Base-by-base conservation (phyloP, 2,888 invertebrate species). In the Nyleta sp. region DNA sequence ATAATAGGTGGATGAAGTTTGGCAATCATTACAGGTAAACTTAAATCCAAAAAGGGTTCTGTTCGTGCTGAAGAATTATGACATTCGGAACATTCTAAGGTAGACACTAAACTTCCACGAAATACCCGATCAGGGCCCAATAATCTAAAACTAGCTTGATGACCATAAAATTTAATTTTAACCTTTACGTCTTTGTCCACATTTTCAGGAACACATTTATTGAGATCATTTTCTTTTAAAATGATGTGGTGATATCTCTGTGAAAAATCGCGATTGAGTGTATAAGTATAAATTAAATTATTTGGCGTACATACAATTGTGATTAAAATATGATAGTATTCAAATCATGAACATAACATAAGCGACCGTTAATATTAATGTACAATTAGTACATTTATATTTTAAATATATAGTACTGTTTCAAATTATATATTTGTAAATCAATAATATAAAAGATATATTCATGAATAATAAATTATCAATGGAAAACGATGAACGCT, bases 31-130 rank as follows among this genome's bases (percentile, higher is more conserved):
- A 99, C 95, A 0, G 99, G 98, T 77, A 99, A 92, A 75, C 98
- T 98, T 81, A 99, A 93, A 91, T 99, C 99, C 64, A 99, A 92
- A 91, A 99, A 99, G 86, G 96, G 95, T 91, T 99, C 99, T 62
- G 95, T 95, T 11, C 96, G 93, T 86, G 96, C 95, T 0, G 98
- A 98, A 10, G 95, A 94, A 91, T 97, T 95, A 77, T 94, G 93
- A 88, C 99, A 99, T 78, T 96, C 96, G 85, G 96, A 95, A 89
- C 99, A 99, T 72, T 96, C 95, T 38, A 97, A 91, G 0, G 96
- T 96, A 28, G 98, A 98, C 1, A 98, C 96, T 11, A 99, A 92
- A 86, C 96, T 95, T 0, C 99, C 99, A 24, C 98, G 95, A 92
- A 99, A 99, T 59, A 99, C 95, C 89, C 95, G 95, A 90, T 99